Percentiles rank a stretch among this genome's conserved stretches.
Evolutionary conservation across 2,797 vertebrate genomes (phyloP).

Genomic region (Pachyuromys duprasi): DNA sequence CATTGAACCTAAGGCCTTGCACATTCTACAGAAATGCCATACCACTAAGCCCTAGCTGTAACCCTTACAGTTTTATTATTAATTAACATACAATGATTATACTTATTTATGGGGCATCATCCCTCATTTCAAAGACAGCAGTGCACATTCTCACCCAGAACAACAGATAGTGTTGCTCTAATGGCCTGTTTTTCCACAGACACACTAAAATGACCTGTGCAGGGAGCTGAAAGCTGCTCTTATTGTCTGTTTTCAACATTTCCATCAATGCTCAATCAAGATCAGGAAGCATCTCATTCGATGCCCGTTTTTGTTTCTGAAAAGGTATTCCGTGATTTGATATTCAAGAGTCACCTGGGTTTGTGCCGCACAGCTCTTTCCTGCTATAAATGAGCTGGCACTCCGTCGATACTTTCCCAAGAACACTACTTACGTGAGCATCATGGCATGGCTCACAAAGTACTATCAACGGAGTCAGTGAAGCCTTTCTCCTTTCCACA

Average conservation of each 20-base stretch:
- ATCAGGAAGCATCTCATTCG: not conserved
- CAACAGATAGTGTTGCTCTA: not conserved
- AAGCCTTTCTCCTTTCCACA: not conserved
- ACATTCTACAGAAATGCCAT: not conserved
- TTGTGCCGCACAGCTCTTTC: not conserved
- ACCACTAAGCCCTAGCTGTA: not conserved
- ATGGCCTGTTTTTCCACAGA: not conserved
- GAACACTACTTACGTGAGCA: not conserved
- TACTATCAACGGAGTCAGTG: not conserved
- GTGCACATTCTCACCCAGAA: not conserved
- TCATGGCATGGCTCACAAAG: not conserved
- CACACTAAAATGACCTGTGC: too few species aligned
- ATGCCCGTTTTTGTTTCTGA: not conserved
- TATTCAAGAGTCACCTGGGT: not conserved
- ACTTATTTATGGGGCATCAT: not conserved
- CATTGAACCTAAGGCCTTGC: not conserved
- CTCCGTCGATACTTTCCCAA: constrained; percentile 10
- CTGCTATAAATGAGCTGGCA: constrained; percentile 1
- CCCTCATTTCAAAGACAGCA: not conserved
- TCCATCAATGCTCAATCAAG: not conserved
- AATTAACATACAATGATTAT: not conserved
- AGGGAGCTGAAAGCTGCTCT: not conserved
- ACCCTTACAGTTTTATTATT: not conserved
- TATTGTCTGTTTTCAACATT: not conserved
- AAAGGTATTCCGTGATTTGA: constrained; percentile 30